Conservation (phyloP, 2,113 vertebrate species). For the Carassius gibelio region DNA sequence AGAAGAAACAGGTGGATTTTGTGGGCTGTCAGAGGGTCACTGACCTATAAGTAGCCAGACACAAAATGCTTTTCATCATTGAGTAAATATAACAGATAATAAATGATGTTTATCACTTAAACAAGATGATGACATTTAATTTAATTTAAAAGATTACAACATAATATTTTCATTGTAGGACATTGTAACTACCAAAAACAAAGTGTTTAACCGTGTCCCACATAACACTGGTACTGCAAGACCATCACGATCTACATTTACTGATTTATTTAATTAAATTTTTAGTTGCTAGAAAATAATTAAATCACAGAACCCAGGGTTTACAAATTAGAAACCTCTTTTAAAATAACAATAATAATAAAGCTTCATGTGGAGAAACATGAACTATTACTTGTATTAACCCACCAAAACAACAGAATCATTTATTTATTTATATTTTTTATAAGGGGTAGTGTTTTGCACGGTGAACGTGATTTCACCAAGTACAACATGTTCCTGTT, state of each 20-base stretch:
- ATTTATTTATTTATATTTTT: too few relatives aligned
- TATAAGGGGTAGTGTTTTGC: too few relatives aligned
- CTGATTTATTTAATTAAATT: background rate
- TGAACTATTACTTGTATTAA: background rate
- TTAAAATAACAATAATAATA: background rate
- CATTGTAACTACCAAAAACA: background rate
- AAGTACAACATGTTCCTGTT: too few relatives aligned
- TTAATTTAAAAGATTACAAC: background rate
- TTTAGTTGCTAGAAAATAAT: background rate
- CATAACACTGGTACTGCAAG: background rate
- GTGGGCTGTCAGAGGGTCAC: background rate
- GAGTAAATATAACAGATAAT: background rate
- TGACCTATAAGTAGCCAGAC: background rate
- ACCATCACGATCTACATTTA: background rate
- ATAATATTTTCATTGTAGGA: background rate
- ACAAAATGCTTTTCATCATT: background rate
- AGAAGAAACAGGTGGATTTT: conserved; percentile 9
- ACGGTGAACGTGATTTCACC: too few relatives aligned
- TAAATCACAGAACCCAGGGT: background rate
- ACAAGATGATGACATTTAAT: background rate
- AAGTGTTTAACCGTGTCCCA: too few relatives aligned
- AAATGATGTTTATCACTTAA: background rate
- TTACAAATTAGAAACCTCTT: background rate
- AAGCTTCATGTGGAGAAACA: background rate
- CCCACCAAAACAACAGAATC: background rate